Base-by-base conservation (phyloP, 2,113 vertebrate genomes). In the Murina feae region DNA sequence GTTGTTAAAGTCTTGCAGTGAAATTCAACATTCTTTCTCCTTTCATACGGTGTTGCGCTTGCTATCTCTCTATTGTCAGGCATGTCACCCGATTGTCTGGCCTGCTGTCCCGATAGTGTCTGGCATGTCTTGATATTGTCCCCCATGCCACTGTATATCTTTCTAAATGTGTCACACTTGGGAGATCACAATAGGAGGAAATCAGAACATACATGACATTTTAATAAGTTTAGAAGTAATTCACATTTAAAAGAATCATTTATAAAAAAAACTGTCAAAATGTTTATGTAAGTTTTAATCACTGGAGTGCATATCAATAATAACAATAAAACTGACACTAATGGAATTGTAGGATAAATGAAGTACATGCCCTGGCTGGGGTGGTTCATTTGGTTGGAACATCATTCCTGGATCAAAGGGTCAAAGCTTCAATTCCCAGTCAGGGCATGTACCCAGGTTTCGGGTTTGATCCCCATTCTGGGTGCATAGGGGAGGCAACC, bases 41-140 rank as follows among this genome's bases (percentile, higher is more conserved):
- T 96, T 96, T 96, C 90, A 90, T 96, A 93, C 85, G 14, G 68
- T 96, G 93, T 88, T 72, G 96, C 97, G 96, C 95, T 96, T 97
- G 95, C 96, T 95, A 85, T 97, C 93, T 92, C 69, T 96, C 89
- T 80, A 16, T 32, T 65, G 30, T 65, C 30, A 65, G 63, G 63
- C 6, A 6, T 32, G 63, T 17, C 63, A 32, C 28, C 63, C 16
- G 63, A 16, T 32, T 2, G 30, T 30, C 60, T 65, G 63, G 63
- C 30, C 63, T n/a, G 63, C 63, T 65, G 13, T 65, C 63, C 30
- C 0, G 63, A 32, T n/a, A 16, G 30, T n/a, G 63, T 65, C 30
- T n/a, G 30, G 30, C 63, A 65, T 17, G 30, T 65, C 30, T 32
- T 6, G 2, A 65, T 65, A 65, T 32, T 32, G 63, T 32, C 63